phyloP scores from a whole-genome alignment of 2,113 vertebrate genomes.

The Callopanchax toddi region DNA sequence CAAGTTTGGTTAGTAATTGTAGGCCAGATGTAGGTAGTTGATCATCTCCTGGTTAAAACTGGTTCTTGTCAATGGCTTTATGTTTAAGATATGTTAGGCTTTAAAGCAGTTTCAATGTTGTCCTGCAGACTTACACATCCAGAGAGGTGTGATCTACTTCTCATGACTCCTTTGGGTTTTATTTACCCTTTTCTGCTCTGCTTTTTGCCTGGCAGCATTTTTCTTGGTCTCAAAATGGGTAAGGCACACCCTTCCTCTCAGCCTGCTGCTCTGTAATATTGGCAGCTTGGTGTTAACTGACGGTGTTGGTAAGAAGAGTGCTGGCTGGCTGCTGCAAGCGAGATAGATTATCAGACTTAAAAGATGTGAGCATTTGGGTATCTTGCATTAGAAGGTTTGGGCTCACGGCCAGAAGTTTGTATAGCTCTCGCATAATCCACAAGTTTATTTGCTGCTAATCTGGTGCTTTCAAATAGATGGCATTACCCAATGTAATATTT shows the following conservation, averaged over 20 bases:
- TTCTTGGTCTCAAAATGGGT: slow-evolving; percentile 21
- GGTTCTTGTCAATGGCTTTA: too few species aligned
- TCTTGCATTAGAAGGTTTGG: slow-evolving; percentile 9
- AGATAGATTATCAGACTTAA: slow-evolving; percentile 56
- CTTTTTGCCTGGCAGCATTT: slow-evolving; percentile 39
- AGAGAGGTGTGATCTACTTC: not conserved
- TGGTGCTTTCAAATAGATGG: not conserved
- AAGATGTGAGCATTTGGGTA: slow-evolving; percentile 23
- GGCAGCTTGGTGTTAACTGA: slow-evolving; percentile 50
- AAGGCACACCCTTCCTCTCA: slow-evolving; percentile 34
- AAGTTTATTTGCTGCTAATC: not conserved
- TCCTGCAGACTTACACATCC: not conserved
- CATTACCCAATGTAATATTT: not conserved
- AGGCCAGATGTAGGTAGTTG: not conserved
- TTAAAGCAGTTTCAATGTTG: not conserved
- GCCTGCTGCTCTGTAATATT: slow-evolving; percentile 17
- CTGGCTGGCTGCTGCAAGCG: slow-evolving; percentile 32
- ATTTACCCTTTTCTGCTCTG: not conserved
- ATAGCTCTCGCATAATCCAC: not conserved
- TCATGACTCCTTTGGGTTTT: not conserved
- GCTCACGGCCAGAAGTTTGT: slow-evolving; percentile 6
- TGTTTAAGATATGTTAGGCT: not conserved
- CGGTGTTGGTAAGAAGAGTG: slow-evolving; percentile 29
- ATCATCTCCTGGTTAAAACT: not conserved
- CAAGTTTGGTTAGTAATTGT: not conserved